Percentiles rank a stretch among this genome's conserved stretches.
phyloP scores from a whole-genome alignment of 1,140 invertebrate species.

The Latrodectus geometricus region DNA sequence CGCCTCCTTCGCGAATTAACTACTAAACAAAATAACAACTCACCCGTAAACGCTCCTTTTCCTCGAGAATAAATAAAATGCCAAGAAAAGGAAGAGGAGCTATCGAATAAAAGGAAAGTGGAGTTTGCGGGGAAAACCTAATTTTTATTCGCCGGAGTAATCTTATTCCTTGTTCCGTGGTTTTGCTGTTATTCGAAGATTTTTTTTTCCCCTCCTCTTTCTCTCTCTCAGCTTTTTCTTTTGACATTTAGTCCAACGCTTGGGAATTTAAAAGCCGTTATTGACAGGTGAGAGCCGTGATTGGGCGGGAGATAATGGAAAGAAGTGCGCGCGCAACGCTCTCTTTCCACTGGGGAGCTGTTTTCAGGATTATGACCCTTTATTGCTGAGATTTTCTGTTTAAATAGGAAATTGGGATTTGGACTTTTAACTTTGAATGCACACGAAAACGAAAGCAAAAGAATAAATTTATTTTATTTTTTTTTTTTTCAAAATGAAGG shows the following conservation, averaged over 20 bases:
- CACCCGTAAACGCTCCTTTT: neutral
- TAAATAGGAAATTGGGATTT: no score
- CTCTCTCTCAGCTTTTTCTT: constrained; percentile 18
- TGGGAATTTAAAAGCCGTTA: constrained; percentile 62
- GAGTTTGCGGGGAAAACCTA: constrained; percentile 20
- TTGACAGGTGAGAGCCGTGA: constrained; percentile 54
- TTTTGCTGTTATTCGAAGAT: constrained; percentile 10
- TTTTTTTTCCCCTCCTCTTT: neutral
- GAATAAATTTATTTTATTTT: no score
- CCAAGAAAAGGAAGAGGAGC: constrained; percentile 8
- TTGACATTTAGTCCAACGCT: constrained; percentile 50
- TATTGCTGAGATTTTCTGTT: no score
- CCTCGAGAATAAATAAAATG: constrained; percentile 41
- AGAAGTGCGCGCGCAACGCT: constrained; percentile 40
- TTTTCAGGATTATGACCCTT: no score
- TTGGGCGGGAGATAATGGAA: constrained; percentile 41
- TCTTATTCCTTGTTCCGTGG: constrained; percentile 42
- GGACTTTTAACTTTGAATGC: no score
- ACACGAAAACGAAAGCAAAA: no score
- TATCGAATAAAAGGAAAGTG: constrained; percentile 34
- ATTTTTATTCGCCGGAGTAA: constrained; percentile 55
- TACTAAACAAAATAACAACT: constrained; percentile 42
- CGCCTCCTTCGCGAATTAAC: constrained; percentile 25
- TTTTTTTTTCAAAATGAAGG: no score
- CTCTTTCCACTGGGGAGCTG: no score